A percentile compares a stretch with the other conserved stretches of the same genome.
Conservation (phyloP, 2,113 vertebrate species). For the Nanger granti region DNA sequence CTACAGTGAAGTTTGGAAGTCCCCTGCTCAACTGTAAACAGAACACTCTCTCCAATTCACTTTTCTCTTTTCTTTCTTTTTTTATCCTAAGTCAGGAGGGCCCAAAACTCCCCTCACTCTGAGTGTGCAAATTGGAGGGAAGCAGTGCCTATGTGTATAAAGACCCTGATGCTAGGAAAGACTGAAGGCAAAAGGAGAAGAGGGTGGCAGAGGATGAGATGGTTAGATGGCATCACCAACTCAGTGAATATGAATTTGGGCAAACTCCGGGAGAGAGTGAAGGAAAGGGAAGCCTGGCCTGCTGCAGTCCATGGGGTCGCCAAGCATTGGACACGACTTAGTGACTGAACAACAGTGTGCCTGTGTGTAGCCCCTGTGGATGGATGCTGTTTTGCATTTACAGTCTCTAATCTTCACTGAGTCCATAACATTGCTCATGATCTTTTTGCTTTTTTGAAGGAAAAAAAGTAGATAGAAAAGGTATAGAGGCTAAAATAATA, state of each 20-base stretch:
- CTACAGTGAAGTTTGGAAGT: slow-evolving; percentile 54
- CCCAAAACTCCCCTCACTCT: neutral
- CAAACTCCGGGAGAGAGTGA: neutral
- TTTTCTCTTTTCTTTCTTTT: neutral
- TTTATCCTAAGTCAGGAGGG: neutral
- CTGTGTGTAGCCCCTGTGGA: neutral
- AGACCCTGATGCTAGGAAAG: neutral
- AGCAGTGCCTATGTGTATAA: neutral
- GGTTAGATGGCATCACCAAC: neutral
- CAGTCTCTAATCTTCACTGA: neutral
- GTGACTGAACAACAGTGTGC: neutral
- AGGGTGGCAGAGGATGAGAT: neutral
- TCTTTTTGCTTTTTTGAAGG: neutral
- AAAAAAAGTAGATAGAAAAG: neutral
- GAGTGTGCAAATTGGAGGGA: slow-evolving; percentile 14
- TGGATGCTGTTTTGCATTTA: neutral
- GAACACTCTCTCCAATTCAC: neutral
- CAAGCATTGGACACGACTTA: fast-evolving
- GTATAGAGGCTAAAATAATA: neutral
- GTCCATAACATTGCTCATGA: neutral
- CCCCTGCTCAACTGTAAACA: slow-evolving; percentile 64
- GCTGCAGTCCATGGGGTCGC: neutral
- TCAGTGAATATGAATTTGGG: neutral
- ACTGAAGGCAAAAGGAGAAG: neutral
- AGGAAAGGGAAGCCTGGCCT: neutral